These are phyloP conservation scores for Salvelinus namaycush DNA, from an alignment of 2,113 vertebrate species.

Conservation along the genomic window DNA sequence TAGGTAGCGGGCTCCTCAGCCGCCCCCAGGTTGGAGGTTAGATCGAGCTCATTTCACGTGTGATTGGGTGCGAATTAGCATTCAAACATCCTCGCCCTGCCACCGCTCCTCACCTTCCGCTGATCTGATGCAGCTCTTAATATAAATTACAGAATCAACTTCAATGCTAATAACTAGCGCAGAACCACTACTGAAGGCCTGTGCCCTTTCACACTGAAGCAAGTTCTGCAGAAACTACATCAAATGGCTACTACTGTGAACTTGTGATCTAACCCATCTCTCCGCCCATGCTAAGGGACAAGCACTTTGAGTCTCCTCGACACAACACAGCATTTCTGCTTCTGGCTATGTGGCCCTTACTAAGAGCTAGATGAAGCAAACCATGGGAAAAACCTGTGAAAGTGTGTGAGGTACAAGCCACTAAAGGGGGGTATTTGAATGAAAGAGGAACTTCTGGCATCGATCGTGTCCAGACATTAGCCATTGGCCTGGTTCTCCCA, in stretches of 20 bases:
- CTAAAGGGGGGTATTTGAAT: not conserved
- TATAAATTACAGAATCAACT: conserved; percentile 26
- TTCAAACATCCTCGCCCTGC: conserved; percentile 40
- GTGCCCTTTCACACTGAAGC: not conserved
- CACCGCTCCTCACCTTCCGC: conserved; percentile 44
- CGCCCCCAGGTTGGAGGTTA: conserved; percentile 58
- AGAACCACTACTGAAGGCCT: conserved; percentile 47
- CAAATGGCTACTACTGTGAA: conserved; percentile 31
- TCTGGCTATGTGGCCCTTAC: conserved; percentile 15
- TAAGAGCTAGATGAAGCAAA: conserved; percentile 43
- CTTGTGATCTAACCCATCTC: conserved; percentile 18
- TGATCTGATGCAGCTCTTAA: conserved; percentile 45
- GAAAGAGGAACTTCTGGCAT: conserved; percentile 33
- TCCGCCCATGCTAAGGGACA: conserved; percentile 19
- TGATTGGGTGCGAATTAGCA: conserved; percentile 78
- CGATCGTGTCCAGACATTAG: conserved; percentile 41
- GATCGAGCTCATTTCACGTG: conserved; percentile 79
- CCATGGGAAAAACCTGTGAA: conserved; percentile 16
- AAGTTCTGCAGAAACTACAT: conserved; percentile 18
- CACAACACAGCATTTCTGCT: not conserved
- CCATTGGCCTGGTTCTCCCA: conserved; percentile 60
- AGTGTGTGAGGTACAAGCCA: not conserved
- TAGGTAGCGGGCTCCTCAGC: conserved; percentile 49
- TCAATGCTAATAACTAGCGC: conserved; percentile 8
- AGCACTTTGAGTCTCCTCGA: not conserved